These are phyloP conservation scores for Erinaceus europaeus DNA, from an alignment of 2,113 vertebrate species.

Conservation along the genomic window DNA sequence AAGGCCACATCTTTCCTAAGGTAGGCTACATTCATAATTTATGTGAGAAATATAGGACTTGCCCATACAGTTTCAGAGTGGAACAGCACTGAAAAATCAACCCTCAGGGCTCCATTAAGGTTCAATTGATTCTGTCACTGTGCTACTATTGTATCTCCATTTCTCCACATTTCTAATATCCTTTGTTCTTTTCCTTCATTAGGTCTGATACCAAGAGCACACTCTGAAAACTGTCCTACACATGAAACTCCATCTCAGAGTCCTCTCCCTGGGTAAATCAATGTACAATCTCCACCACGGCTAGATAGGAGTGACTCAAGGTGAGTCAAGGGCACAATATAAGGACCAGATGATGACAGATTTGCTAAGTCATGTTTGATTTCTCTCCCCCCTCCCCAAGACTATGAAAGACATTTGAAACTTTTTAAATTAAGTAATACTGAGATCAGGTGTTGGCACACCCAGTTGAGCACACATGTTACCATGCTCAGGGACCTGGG, in stretches of 20 bases:
- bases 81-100: neutral
- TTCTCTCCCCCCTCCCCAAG: neutral
- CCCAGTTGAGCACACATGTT: no score
- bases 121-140: neutral
- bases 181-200: neutral
- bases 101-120: neutral
- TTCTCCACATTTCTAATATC: neutral
- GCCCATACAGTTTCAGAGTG: slow-evolving; percentile 1
- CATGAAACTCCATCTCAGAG: neutral
- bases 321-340: slow-evolving; percentile 10
- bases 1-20: neutral
- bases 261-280: neutral
- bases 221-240: neutral
- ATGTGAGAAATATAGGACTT: neutral
- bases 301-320: neutral
- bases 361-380: slow-evolving; percentile 5
- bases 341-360: neutral
- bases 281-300: neutral
- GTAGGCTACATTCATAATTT: neutral
- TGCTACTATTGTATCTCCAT: neutral
- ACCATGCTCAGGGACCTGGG: no score
- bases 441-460: no score
- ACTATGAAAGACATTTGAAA: neutral
- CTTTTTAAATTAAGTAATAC: no score
- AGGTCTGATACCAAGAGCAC: neutral